Conservation (phyloP, 1,140 invertebrate species). For the Eubasilissa regina region DNA sequence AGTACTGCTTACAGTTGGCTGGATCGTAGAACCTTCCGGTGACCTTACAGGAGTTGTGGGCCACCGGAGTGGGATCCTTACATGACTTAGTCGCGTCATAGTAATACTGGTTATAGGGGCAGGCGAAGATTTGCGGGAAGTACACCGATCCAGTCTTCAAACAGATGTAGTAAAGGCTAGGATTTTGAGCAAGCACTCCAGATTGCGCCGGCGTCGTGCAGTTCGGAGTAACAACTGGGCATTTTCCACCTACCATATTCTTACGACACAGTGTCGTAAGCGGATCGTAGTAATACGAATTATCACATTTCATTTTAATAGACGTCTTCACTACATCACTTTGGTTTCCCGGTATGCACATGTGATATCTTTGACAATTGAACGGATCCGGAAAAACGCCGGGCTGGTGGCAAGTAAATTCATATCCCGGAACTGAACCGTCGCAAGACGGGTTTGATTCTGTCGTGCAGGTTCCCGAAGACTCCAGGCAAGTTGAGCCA, state of each 20-base stretch:
- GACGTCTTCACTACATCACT: background rate
- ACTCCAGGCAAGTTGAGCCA: slow-evolving; percentile 16
- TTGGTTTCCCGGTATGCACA: slow-evolving; percentile 62
- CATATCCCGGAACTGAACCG: background rate
- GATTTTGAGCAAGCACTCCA: slow-evolving; percentile 14
- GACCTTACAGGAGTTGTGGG: too few relatives aligned
- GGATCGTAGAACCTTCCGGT: too few relatives aligned
- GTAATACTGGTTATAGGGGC: slow-evolving; percentile 21
- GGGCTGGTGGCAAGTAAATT: slow-evolving; percentile 47
- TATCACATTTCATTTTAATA: slow-evolving; percentile 21
- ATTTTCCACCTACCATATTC: background rate
- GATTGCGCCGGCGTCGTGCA: background rate
- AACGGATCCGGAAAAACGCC: slow-evolving; percentile 67
- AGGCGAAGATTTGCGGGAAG: slow-evolving; percentile 38
- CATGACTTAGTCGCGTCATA: background rate
- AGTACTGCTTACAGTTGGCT: too few relatives aligned
- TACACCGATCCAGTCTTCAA: background rate
- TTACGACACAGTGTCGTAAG: slow-evolving; percentile 12
- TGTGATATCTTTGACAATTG: slow-evolving; percentile 66
- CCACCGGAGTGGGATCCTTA: too few relatives aligned
- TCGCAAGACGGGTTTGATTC: slow-evolving; percentile 40
- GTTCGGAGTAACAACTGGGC: background rate
- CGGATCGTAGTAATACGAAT: slow-evolving; percentile 39
- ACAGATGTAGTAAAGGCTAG: slow-evolving; percentile 49
- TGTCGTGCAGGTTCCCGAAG: slow-evolving; percentile 23